Conservation (phyloP, 1,140 invertebrate species). For the Cydia amplana region DNA sequence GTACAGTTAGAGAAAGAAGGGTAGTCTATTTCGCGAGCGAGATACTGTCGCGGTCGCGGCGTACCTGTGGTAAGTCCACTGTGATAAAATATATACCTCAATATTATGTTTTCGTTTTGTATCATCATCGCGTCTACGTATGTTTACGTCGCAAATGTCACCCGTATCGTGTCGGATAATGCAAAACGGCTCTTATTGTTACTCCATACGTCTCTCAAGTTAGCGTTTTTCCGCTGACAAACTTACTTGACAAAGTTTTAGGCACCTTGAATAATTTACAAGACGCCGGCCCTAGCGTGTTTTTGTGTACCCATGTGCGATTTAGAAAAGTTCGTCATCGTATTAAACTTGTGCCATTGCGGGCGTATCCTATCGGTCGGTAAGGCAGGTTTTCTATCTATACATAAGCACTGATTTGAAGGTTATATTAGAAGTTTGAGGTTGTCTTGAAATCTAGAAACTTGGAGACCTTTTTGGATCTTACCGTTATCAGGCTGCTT, state of each 20-base stretch:
- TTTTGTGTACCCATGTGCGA: slow-evolving; percentile 26
- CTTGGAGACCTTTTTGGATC: background rate
- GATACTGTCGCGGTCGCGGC: too few relatives aligned
- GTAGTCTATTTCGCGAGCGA: too few relatives aligned
- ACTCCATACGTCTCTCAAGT: background rate
- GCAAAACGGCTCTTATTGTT: background rate
- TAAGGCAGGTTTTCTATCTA: background rate
- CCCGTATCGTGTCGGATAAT: background rate
- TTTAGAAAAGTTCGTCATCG: slow-evolving; percentile 25
- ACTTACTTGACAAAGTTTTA: slow-evolving; percentile 19
- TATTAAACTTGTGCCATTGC: slow-evolving; percentile 23
- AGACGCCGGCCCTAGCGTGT: background rate
- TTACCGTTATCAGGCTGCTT: background rate
- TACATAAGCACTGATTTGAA: background rate
- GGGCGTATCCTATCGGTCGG: background rate
- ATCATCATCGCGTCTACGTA: too few relatives aligned
- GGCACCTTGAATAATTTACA: slow-evolving; percentile 31
- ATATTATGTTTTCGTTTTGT: too few relatives aligned
- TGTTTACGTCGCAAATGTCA: background rate
- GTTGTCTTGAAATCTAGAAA: slow-evolving; percentile 4
- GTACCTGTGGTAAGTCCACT: too few relatives aligned
- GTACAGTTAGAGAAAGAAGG: too few relatives aligned
- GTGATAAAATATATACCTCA: too few relatives aligned
- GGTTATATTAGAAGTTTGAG: background rate
- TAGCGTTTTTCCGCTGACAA: slow-evolving; percentile 14